phyloP scores from a whole-genome alignment of 1,140 invertebrate species.

The Laodelphax striatellus region DNA sequence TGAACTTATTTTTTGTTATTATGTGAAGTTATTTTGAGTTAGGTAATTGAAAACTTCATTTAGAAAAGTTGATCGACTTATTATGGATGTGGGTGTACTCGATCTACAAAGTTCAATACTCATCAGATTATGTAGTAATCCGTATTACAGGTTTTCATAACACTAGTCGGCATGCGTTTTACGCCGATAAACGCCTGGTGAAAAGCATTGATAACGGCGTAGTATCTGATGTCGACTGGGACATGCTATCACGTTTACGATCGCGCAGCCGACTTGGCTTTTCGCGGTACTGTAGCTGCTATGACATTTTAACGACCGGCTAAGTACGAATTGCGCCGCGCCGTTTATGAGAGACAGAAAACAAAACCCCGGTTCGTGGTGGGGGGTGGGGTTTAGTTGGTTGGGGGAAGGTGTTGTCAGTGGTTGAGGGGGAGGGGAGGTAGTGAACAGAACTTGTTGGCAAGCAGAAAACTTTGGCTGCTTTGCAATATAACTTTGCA shows the following conservation, averaged over 20 bases:
- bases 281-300: background rate
- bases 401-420: background rate
- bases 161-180: too few relatives aligned
- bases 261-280: background rate
- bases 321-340: background rate
- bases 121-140: too few relatives aligned
- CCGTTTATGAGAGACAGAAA: background rate
- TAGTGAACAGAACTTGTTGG: conserved; percentile 3
- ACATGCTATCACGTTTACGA: background rate
- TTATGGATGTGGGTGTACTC: too few relatives aligned
- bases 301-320: background rate
- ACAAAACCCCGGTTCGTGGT: background rate
- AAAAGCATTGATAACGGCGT: too few relatives aligned
- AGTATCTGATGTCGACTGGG: too few relatives aligned
- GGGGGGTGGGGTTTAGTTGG: background rate
- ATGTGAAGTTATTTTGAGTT: too few relatives aligned
- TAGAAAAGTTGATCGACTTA: too few relatives aligned
- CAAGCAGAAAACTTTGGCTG: background rate
- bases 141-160: too few relatives aligned
- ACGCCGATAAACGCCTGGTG: too few relatives aligned
- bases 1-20: too few relatives aligned
- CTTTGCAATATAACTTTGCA: background rate
- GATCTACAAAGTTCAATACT: too few relatives aligned
- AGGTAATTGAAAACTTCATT: too few relatives aligned
- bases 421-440: background rate